phyloP scores from a whole-genome alignment of 2,113 vertebrate genomes.

The Gadus chalcogrammus region DNA sequence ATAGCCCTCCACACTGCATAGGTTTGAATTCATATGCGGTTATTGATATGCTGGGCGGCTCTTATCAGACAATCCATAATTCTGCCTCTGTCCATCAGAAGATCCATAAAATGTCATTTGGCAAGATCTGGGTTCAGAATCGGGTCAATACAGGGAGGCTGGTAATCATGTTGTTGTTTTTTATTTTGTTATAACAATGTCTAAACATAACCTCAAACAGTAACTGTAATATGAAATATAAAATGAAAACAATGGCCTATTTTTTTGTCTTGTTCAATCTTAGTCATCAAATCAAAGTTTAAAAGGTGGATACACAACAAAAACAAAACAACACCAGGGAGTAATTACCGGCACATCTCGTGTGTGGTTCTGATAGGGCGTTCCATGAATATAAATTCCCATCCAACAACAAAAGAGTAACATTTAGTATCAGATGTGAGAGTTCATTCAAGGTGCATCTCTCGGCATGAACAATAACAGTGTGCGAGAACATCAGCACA shows the following conservation, averaged over 20 bases:
- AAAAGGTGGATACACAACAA: background rate
- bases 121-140: constrained; percentile 5
- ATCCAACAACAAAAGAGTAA: background rate
- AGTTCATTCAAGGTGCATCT: constrained; percentile 32
- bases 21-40: constrained; percentile 28
- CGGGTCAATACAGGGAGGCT: background rate
- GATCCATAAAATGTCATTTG: constrained; percentile 53
- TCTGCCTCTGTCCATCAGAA: constrained; percentile 33
- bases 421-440: constrained; percentile 10
- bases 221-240: no score
- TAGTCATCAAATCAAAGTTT: no score
- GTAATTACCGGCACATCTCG: background rate
- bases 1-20: constrained; percentile 32
- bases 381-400: background rate
- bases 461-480: constrained; percentile 18
- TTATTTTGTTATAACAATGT: background rate
- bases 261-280: no score
- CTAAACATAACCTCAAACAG: background rate
- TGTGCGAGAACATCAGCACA: constrained; percentile 30
- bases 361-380: background rate
- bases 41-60: background rate
- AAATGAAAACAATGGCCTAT: background rate
- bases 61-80: constrained; percentile 6
- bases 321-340: background rate
- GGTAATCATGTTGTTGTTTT: background rate